Percentiles rank a stretch among this genome's conserved stretches.
Evolutionary conservation across 2,113 vertebrate genomes (phyloP).

Genomic region (Atlantisia rogersi): DNA sequence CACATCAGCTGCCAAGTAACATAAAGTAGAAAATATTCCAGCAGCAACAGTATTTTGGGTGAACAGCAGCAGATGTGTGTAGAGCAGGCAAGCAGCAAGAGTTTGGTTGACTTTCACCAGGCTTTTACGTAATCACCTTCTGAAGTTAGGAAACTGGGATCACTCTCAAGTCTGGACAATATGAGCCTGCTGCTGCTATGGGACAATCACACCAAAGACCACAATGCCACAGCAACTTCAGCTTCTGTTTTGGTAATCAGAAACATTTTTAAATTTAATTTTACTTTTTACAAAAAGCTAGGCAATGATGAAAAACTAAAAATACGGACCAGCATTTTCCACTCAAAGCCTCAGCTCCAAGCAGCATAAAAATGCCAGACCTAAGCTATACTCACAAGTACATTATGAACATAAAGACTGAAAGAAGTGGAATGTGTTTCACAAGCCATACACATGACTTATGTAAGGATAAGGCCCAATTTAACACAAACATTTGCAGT

Average conservation of each 20-base stretch:
- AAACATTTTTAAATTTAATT: background rate
- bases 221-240: background rate
- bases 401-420: background rate
- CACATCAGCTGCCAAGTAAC: background rate
- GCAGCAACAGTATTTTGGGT: background rate
- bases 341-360: background rate
- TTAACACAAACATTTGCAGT: background rate
- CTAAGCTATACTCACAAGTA: background rate
- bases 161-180: background rate
- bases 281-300: background rate
- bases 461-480: background rate
- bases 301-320: background rate
- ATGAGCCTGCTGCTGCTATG: background rate
- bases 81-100: background rate
- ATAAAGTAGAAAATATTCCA: background rate
- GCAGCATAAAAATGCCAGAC: background rate
- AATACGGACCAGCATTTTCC: background rate
- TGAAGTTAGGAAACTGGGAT: background rate
- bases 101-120: background rate
- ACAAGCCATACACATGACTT: background rate
- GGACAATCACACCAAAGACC: background rate
- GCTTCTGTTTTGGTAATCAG: background rate
- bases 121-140: background rate
- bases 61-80: background rate
- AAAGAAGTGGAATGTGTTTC: background rate